Evolutionary conservation across 2,797 vertebrate species (phyloP).

Genomic region (Falco cherrug): DNA sequence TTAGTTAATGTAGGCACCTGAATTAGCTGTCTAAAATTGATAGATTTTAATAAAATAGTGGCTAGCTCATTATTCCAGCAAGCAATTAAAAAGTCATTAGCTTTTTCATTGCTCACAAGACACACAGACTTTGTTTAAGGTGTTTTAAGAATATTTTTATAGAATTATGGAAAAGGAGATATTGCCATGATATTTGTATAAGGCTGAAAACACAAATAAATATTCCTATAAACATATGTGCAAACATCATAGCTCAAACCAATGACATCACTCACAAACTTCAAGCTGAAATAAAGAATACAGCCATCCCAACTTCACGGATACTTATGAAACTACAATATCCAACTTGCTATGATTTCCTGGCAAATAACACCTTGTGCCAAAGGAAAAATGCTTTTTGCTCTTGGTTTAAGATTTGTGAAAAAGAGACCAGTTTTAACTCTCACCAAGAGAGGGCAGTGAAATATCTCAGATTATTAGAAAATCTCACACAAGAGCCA

Average conservation of each 20-base stretch:
- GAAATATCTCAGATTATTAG: conserved; percentile 43
- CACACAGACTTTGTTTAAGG: neutral
- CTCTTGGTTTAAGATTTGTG: neutral
- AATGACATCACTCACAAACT: neutral
- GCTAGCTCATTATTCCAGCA: neutral
- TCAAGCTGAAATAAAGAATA: neutral
- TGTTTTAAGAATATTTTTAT: neutral
- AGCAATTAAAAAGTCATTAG: neutral
- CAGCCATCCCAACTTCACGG: neutral
- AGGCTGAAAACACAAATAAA: neutral
- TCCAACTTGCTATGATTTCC: neutral
- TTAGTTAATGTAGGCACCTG: neutral
- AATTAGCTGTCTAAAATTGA: neutral
- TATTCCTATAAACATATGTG: fast-evolving
- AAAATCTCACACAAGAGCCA: neutral
- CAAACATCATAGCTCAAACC: neutral
- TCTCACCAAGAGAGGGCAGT: conserved; percentile 66
- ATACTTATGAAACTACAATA: neutral
- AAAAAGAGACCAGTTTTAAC: neutral
- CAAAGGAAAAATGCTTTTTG: neutral
- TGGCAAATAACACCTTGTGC: neutral
- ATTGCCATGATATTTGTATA: neutral
- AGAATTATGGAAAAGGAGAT: neutral
- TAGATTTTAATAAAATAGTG: neutral
- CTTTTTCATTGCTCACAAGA: neutral